Evolutionary conservation across 2,888 invertebrate genomes (phyloP).

Genomic region (Maniola hyperantus): DNA sequence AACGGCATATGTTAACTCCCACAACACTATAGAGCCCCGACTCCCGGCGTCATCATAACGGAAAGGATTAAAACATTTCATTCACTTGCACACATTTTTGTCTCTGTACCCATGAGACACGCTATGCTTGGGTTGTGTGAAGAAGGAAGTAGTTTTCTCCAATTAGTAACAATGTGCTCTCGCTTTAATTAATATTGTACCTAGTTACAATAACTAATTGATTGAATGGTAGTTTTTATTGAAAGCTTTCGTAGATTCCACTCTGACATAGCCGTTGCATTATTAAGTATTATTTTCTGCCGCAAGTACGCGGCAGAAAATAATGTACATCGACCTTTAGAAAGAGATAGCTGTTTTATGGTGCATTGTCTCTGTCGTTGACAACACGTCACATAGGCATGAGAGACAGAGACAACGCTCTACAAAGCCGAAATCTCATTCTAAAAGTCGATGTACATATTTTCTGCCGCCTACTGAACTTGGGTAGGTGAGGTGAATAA

Average conservation of each 20-base stretch:
- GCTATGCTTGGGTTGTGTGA: neutral
- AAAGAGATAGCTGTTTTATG: too few species aligned
- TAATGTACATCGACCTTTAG: too few species aligned
- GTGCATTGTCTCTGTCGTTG: too few species aligned
- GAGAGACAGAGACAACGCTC: too few species aligned
- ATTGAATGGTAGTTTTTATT: neutral
- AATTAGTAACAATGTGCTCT: slow-evolving; percentile 8
- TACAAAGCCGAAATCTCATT: too few species aligned
- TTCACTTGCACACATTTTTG: slow-evolving; percentile 13
- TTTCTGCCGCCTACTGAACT: too few species aligned
- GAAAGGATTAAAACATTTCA: slow-evolving; percentile 28
- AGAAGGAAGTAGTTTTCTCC: slow-evolving; percentile 9
- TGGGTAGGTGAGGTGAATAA: too few species aligned
- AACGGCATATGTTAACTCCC: slow-evolving; percentile 40
- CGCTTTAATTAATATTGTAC: neutral
- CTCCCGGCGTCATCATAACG: slow-evolving; percentile 34
- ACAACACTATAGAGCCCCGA: slow-evolving; percentile 36
- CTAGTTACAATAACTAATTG: neutral
- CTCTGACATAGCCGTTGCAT: neutral
- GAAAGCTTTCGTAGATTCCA: neutral
- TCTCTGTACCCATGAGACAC: slow-evolving; percentile 1
- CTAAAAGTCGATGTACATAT: too few species aligned
- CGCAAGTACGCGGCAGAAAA: too few species aligned
- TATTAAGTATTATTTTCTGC: too few species aligned
- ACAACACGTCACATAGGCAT: too few species aligned